Conservation (phyloP, 2,113 vertebrate species). For the Neodon shergylaensis region DNA sequence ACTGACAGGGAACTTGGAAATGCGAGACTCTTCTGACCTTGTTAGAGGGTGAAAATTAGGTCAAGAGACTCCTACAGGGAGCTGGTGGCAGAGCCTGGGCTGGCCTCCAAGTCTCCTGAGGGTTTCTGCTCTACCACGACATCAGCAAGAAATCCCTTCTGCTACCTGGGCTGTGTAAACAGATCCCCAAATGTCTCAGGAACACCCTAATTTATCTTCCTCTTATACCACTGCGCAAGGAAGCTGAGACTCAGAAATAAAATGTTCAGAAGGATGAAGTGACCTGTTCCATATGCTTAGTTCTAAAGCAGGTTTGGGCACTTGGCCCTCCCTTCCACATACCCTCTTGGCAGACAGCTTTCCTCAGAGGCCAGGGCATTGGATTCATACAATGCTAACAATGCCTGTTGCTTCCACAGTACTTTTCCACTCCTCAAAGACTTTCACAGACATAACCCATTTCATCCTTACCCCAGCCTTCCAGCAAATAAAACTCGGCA, state of each 20-base stretch:
- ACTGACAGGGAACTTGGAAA: neutral
- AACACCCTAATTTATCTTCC: neutral
- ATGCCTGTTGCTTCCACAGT: neutral
- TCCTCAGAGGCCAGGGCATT: neutral
- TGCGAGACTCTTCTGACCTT: neutral
- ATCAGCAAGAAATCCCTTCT: neutral
- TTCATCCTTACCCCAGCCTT: neutral
- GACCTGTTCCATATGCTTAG: neutral
- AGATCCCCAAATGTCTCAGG: neutral
- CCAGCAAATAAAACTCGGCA: rapidly evolving
- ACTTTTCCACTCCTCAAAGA: neutral
- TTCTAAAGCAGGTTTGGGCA: neutral
- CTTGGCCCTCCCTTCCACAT: neutral
- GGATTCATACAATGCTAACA: neutral
- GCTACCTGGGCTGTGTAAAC: neutral
- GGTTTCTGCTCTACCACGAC: neutral
- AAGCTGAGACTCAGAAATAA: neutral
- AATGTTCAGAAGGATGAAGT: neutral
- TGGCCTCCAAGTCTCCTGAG: neutral
- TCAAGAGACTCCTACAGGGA: neutral
- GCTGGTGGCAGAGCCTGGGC: neutral
- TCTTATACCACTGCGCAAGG: neutral
- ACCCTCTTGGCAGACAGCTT: neutral
- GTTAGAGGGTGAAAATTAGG: constrained; percentile 1
- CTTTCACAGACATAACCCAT: neutral